Conservation (phyloP, 2,888 invertebrate species). For the Eilema sororculum region DNA sequence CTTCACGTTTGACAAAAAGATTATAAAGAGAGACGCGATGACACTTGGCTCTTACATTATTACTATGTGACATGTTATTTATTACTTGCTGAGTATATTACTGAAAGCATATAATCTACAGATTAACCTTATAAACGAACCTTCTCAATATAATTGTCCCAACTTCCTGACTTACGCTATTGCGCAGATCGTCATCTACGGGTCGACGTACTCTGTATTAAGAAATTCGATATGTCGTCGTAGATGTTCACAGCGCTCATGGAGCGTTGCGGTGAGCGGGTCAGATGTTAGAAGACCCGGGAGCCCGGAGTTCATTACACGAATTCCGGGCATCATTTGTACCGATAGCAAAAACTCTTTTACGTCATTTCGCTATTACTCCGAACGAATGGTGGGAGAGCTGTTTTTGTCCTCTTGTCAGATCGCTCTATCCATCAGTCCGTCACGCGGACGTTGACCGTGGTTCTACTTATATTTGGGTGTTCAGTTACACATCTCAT, state of each 20-base stretch:
- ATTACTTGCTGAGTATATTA: conserved; percentile 33
- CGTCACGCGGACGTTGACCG: conserved; percentile 82
- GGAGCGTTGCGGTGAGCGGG: conserved; percentile 64
- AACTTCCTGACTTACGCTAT: conserved; percentile 52
- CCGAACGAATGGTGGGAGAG: conserved; percentile 65
- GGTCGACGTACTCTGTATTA: conserved; percentile 68
- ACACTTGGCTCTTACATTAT: conserved; percentile 46
- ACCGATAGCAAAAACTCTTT: conserved; percentile 71
- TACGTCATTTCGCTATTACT: conserved; percentile 76
- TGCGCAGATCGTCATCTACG: conserved; percentile 52
- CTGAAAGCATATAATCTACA: conserved; percentile 16
- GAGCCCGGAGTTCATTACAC: conserved; percentile 67
- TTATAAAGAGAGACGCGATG: conserved; percentile 48
- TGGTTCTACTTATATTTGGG: conserved; percentile 72
- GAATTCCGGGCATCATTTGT: conserved; percentile 67
- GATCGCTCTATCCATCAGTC: conserved; percentile 74
- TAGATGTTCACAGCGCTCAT: conserved; percentile 63
- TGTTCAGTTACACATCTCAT: conserved; percentile 65
- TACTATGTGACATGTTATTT: conserved; percentile 44
- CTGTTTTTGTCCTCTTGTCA: conserved; percentile 78
- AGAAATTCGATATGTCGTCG: conserved; percentile 74
- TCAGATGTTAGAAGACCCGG: conserved; percentile 61
- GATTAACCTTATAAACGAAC: conserved; percentile 39
- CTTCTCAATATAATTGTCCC: conserved; percentile 32
- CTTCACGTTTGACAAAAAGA: conserved; percentile 64